Evolutionary conservation across 2,888 invertebrate genomes (phyloP).

Genomic region (Cheiracanthium punctorium): DNA sequence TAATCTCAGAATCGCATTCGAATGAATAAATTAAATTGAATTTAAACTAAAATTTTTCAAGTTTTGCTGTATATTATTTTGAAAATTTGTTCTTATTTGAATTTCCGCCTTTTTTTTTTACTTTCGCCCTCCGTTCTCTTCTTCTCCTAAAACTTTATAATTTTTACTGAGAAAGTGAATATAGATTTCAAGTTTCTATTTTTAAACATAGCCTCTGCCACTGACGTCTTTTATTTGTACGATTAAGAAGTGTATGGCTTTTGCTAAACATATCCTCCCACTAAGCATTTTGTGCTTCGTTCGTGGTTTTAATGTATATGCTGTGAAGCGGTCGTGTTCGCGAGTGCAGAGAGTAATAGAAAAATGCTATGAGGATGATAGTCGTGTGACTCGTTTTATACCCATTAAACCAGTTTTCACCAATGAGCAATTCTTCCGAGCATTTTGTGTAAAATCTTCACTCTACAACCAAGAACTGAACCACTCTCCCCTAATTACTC

Average conservation of each 20-base stretch:
- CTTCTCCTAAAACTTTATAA: conserved; percentile 9
- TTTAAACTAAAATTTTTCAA: no score
- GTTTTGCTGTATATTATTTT: not conserved
- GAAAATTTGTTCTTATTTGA: not conserved
- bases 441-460: conserved; percentile 30
- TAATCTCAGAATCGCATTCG: no score
- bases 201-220: conserved; percentile 56
- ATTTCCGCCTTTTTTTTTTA: not conserved
- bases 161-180: conserved; percentile 28
- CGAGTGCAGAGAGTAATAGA: conserved; percentile 63
- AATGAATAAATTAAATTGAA: no score
- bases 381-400: conserved; percentile 60
- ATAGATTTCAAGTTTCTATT: conserved; percentile 61
- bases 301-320: conserved; percentile 33
- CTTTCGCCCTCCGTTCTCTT: conserved; percentile 6
- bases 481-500: not conserved
- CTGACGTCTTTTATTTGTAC: conserved; percentile 61
- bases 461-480: conserved; percentile 9
- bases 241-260: conserved; percentile 55
- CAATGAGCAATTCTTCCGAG: conserved; percentile 39
- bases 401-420: conserved; percentile 36
- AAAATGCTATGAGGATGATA: conserved; percentile 46
- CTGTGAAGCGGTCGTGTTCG: conserved; percentile 42
- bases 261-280: conserved; percentile 52
- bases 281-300: conserved; percentile 46